Percentiles rank a stretch among this genome's conserved stretches.
Conservation (phyloP, 2,797 vertebrate species). For the Esox masquinongy region DNA sequence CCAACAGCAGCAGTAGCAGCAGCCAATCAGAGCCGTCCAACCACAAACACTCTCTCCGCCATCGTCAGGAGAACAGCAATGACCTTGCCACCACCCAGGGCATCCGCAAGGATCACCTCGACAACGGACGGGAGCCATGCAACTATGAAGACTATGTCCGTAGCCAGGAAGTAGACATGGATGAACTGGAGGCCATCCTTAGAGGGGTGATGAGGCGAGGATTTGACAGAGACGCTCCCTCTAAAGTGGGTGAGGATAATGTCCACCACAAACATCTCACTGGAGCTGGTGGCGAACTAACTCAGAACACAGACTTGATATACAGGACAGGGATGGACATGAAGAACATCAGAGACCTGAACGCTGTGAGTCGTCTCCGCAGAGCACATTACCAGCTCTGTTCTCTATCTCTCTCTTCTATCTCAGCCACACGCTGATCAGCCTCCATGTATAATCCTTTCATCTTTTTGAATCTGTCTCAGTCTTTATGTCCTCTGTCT, state of each 20-base stretch:
- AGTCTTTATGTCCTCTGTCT: no score
- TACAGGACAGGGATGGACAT: slow-evolving; percentile 56
- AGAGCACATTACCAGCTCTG: neutral
- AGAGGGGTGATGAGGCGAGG: slow-evolving; percentile 33
- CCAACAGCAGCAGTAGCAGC: slow-evolving; percentile 60
- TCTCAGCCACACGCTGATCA: neutral
- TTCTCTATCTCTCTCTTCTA: neutral
- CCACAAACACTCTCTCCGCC: slow-evolving; percentile 32
- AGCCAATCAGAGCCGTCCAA: slow-evolving; percentile 61
- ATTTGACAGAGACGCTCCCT: slow-evolving; percentile 38
- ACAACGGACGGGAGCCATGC: slow-evolving; percentile 14
- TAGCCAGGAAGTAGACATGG: slow-evolving; percentile 54
- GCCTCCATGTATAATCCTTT: neutral
- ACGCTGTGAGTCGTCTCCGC: slow-evolving; percentile 82
- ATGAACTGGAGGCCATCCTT: slow-evolving; percentile 64
- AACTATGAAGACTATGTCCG: slow-evolving; percentile 38
- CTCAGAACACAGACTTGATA: neutral
- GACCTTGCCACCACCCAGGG: slow-evolving; percentile 25
- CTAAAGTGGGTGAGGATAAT: slow-evolving; percentile 33
- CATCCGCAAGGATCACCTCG: slow-evolving; percentile 20
- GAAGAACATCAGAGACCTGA: slow-evolving; percentile 83
- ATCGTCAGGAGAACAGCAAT: slow-evolving; percentile 13
- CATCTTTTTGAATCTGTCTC: neutral
- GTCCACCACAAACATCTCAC: slow-evolving; percentile 9
- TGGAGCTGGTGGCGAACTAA: neutral